Percentiles rank a stretch among this genome's conserved stretches.
These are phyloP conservation scores for Erethizon dorsatum DNA, from an alignment of 2,797 vertebrate genomes.

Conservation along the genomic window DNA sequence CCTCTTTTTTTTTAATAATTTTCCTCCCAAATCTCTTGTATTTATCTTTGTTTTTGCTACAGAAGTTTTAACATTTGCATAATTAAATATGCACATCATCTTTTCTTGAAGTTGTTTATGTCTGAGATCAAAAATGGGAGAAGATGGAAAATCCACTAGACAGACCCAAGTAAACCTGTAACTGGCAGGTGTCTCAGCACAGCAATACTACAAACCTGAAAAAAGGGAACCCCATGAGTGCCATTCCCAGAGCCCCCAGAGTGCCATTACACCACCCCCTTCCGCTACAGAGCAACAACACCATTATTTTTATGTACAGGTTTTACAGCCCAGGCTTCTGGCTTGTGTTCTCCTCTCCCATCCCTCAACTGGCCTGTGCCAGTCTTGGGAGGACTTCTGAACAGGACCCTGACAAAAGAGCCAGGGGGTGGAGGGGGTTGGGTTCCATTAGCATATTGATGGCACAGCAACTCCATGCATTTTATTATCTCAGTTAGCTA, in stretches of 20 bases:
- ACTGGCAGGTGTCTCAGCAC: background rate
- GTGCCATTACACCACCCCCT: no score
- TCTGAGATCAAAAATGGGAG: background rate
- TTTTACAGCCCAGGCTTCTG: no score
- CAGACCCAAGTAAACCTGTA: background rate
- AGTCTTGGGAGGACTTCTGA: background rate
- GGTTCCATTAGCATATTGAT: constrained; percentile 22
- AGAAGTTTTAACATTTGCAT: background rate
- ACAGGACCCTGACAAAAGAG: background rate
- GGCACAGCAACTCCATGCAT: background rate
- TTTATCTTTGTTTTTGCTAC: background rate
- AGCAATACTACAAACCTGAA: background rate
- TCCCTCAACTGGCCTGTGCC: no score
- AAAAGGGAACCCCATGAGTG: accelerated
- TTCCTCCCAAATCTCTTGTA: background rate
- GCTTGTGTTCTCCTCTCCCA: no score
- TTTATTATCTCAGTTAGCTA: constrained; percentile 75
- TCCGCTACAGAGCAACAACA: background rate
- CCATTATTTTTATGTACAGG: background rate
- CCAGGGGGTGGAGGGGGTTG: background rate
- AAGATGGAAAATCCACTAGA: background rate
- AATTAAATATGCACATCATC: background rate
- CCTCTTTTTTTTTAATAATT: background rate
- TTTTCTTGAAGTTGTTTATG: background rate
- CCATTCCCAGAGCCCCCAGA: accelerated